These are phyloP conservation scores for Cyphomyrus plagiostoma DNA, from an alignment of 2,113 vertebrate genomes.

Conservation along the genomic window DNA sequence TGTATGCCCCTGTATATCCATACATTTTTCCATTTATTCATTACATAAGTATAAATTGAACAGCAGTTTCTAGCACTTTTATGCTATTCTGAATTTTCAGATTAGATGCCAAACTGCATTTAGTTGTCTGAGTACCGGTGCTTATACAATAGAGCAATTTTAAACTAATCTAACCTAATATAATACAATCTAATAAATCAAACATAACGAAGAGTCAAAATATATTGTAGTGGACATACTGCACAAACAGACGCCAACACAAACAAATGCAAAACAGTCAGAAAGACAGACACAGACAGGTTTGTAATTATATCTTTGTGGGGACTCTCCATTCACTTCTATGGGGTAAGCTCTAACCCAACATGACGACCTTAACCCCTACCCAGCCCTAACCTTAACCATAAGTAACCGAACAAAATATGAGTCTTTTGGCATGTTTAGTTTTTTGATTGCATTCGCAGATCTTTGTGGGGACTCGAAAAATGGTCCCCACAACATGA, in stretches of 20 bases:
- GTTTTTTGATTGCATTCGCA: too few relatives aligned
- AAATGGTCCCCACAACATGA: too few relatives aligned
- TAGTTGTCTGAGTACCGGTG: neutral
- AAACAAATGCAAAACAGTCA: conserved; percentile 9
- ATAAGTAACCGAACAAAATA: too few relatives aligned
- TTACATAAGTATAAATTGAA: neutral
- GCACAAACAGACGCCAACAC: conserved; percentile 75
- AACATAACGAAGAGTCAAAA: neutral
- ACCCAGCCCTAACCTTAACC: too few relatives aligned
- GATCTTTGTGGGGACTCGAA: too few relatives aligned
- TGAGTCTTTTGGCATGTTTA: too few relatives aligned
- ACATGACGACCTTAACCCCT: too few relatives aligned
- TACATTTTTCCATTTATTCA: neutral
- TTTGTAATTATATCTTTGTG: too few relatives aligned
- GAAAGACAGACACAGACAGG: conserved; percentile 9
- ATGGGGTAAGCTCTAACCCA: too few relatives aligned
- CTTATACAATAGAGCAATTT: neutral
- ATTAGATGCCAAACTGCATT: neutral
- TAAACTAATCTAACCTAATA: neutral
- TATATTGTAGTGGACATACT: neutral
- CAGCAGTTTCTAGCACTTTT: neutral
- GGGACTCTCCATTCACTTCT: too few relatives aligned
- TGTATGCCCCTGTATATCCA: neutral
- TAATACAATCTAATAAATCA: neutral
- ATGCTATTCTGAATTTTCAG: neutral